Evolutionary conservation across 2,888 invertebrate genomes (phyloP).

Genomic region (Archaeoteleia sp.): DNA sequence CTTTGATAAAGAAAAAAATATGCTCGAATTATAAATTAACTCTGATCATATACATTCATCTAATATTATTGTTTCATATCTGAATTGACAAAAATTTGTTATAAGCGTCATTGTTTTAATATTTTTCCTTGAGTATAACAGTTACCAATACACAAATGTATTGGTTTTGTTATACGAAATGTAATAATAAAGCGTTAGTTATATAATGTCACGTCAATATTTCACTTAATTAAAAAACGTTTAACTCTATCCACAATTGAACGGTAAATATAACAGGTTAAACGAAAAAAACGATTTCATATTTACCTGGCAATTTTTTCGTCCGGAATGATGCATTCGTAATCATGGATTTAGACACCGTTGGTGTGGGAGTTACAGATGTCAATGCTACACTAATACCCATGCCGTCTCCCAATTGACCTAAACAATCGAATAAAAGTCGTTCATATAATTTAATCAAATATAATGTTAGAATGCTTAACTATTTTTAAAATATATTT

Average conservation of each 20-base stretch:
- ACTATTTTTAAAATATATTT: no score
- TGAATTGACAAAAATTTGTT: no score
- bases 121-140: no score
- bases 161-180: neutral
- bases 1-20: no score
- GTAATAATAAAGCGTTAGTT: no score
- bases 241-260: constrained; percentile 20
- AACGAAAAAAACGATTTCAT: constrained; percentile 1
- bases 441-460: constrained; percentile 11
- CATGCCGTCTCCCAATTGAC: constrained; percentile 87
- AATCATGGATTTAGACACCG: constrained; percentile 94
- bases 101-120: no score
- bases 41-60: no score
- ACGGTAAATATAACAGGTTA: constrained; percentile 10
- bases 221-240: neutral
- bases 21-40: no score
- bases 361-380: constrained; percentile 83
- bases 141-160: no score
- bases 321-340: constrained; percentile 99
- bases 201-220: neutral
- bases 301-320: constrained; percentile 93
- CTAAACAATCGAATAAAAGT: constrained; percentile 70
- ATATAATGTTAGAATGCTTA: no score
- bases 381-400: constrained; percentile 88
- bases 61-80: no score